A percentile compares a stretch with the other conserved stretches of the same genome.
Evolutionary conservation across 2,797 vertebrate genomes (phyloP).

Genomic region (Pelodytes ibericus): DNA sequence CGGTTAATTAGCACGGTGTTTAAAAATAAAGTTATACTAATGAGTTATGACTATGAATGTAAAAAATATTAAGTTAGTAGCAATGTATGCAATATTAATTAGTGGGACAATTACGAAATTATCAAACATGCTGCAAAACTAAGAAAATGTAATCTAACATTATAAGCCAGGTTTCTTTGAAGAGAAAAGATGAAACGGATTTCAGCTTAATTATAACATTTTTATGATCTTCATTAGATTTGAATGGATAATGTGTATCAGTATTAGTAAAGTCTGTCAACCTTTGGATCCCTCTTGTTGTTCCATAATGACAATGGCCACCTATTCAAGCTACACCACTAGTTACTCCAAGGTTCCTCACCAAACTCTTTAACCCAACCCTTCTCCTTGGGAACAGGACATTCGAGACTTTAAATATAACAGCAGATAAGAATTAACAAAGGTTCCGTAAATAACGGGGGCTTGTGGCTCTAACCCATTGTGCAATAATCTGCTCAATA

Average conservation of each 20-base stretch:
- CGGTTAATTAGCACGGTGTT: slow-evolving; percentile 13
- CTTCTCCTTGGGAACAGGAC: too few relatives aligned
- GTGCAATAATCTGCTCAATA: too few relatives aligned
- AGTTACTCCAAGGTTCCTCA: too few relatives aligned
- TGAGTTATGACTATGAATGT: slow-evolving; percentile 10
- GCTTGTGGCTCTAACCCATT: too few relatives aligned
- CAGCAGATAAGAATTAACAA: too few relatives aligned
- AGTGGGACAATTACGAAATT: neutral
- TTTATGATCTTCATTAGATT: neutral
- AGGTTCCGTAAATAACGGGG: too few relatives aligned
- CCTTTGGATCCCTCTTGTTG: neutral
- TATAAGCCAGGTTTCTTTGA: neutral
- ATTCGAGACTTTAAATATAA: too few relatives aligned
- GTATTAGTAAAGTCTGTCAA: neutral
- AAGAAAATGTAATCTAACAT: neutral
- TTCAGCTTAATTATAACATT: neutral
- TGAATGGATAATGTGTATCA: neutral
- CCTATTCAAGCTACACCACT: too few relatives aligned
- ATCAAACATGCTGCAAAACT: neutral
- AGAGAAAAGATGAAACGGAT: neutral
- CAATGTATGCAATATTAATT: slow-evolving; percentile 9
- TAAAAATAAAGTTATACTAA: slow-evolving; percentile 12
- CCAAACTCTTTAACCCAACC: too few relatives aligned
- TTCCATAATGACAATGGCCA: too few relatives aligned
- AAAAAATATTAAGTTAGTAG: neutral